These are phyloP conservation scores for Neosilurus hyrtlii DNA, from an alignment of 2,797 vertebrate species.

Conservation along the genomic window DNA sequence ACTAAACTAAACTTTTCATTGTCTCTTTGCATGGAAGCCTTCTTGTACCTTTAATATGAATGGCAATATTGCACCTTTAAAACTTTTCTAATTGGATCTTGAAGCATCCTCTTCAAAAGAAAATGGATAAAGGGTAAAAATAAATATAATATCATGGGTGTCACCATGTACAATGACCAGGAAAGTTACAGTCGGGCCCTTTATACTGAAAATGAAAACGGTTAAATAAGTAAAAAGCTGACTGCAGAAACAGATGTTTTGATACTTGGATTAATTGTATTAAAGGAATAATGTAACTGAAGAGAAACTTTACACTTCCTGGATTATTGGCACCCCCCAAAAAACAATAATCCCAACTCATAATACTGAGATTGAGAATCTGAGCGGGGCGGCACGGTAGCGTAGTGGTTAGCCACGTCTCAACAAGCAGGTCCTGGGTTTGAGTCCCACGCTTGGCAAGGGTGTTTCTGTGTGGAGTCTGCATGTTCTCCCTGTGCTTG, in stretches of 20 bases:
- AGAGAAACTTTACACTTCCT: neutral
- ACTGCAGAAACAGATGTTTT: neutral
- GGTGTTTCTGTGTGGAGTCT: too few species aligned
- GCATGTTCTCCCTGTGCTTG: too few species aligned
- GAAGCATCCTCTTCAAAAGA: neutral
- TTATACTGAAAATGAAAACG: neutral
- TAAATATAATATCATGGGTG: neutral
- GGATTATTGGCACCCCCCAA: neutral
- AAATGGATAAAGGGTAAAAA: too few species aligned
- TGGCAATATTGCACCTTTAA: neutral
- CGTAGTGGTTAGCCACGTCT: too few species aligned
- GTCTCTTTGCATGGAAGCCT: too few species aligned
- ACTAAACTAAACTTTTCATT: neutral
- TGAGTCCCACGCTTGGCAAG: too few species aligned
- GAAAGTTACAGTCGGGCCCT: neutral
- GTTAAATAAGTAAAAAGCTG: neutral
- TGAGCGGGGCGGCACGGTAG: too few species aligned
- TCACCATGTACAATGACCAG: neutral
- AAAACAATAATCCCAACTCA: neutral
- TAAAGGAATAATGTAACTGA: neutral
- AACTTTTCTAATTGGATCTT: neutral
- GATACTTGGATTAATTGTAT: neutral
- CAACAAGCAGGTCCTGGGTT: too few species aligned
- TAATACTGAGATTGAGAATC: neutral
- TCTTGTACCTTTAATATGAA: neutral